Percentiles rank a stretch among this genome's conserved stretches.
These are phyloP conservation scores for Steromphala cineraria DNA, from an alignment of 2,888 invertebrate species.

Conservation along the genomic window DNA sequence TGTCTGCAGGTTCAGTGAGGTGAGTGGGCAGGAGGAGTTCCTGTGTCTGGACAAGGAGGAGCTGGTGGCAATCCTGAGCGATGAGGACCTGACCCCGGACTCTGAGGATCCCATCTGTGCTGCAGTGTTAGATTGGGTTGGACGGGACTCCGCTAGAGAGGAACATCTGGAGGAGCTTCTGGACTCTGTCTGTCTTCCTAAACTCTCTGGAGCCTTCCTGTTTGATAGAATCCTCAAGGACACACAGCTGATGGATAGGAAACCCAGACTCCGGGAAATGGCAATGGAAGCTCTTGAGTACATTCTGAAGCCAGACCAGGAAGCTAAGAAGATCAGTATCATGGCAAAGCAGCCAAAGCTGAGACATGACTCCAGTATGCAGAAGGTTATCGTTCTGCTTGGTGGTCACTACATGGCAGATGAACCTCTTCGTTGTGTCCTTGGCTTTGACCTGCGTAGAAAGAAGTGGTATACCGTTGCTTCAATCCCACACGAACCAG, in stretches of 20 bases:
- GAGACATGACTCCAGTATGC: slow-evolving; percentile 13
- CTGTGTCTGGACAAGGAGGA: slow-evolving; percentile 24
- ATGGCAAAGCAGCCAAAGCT: slow-evolving; percentile 19
- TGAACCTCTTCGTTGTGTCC: slow-evolving; percentile 24
- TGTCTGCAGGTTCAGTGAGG: background rate
- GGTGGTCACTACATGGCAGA: slow-evolving; percentile 26
- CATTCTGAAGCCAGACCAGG: slow-evolving; percentile 27
- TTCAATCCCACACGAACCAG: slow-evolving; percentile 28
- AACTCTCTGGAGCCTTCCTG: slow-evolving; percentile 24
- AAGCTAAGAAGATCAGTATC: background rate
- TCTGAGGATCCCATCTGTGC: slow-evolving; percentile 19
- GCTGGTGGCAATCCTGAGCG: background rate
- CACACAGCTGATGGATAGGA: slow-evolving; percentile 22
- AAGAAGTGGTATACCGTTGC: slow-evolving; percentile 23
- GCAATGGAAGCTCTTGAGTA: slow-evolving; percentile 28
- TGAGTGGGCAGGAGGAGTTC: background rate
- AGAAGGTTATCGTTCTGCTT: slow-evolving; percentile 21
- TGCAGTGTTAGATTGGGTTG: slow-evolving; percentile 29
- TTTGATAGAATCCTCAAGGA: slow-evolving; percentile 19
- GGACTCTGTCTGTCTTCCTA: slow-evolving; percentile 30
- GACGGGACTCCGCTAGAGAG: slow-evolving; percentile 9
- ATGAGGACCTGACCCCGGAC: background rate
- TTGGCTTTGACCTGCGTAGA: slow-evolving; percentile 17
- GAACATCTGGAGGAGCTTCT: slow-evolving; percentile 25
- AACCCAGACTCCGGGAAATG: background rate